Evolutionary conservation across 2,113 vertebrate genomes (phyloP).

Genomic region (Onychostoma macrolepis): DNA sequence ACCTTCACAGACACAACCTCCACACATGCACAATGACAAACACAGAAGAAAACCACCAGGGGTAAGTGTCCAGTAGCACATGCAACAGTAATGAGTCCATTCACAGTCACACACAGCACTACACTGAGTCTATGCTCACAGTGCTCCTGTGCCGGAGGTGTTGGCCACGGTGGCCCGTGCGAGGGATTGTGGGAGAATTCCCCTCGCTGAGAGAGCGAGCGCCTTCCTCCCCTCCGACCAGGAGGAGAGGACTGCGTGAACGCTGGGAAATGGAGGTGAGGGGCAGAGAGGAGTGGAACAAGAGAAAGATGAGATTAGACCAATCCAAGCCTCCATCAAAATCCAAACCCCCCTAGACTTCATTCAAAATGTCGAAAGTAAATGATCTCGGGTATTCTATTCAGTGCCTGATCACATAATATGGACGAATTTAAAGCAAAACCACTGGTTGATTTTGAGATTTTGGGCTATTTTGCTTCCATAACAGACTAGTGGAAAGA

Average conservation of each 20-base stretch:
- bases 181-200: constrained; percentile 53
- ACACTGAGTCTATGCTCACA: constrained; percentile 42
- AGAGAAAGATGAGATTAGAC: not conserved
- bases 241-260: constrained; percentile 59
- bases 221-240: constrained; percentile 55
- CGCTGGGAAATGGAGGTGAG: constrained; percentile 50
- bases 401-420: not conserved
- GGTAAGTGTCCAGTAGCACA: constrained; percentile 5
- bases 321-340: not conserved
- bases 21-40: constrained; percentile 19
- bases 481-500: not conserved
- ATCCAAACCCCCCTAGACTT: not conserved
- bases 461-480: not conserved
- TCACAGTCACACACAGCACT: constrained; percentile 42
- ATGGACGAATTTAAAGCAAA: not conserved
- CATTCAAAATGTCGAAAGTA: not conserved
- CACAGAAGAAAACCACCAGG: not conserved
- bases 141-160: constrained; percentile 46
- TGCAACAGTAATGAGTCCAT: not conserved
- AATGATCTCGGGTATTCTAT: not conserved
- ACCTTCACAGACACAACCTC: constrained; percentile 6
- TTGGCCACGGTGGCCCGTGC: constrained; percentile 47
- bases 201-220: constrained; percentile 57
- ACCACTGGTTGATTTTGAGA: not conserved
- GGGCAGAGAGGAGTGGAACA: constrained; percentile 8